Evolutionary conservation across 2,113 vertebrate species (phyloP), one percentile per base, ranked within the genome.

Genomic region (Dromas ardeola): DNA sequence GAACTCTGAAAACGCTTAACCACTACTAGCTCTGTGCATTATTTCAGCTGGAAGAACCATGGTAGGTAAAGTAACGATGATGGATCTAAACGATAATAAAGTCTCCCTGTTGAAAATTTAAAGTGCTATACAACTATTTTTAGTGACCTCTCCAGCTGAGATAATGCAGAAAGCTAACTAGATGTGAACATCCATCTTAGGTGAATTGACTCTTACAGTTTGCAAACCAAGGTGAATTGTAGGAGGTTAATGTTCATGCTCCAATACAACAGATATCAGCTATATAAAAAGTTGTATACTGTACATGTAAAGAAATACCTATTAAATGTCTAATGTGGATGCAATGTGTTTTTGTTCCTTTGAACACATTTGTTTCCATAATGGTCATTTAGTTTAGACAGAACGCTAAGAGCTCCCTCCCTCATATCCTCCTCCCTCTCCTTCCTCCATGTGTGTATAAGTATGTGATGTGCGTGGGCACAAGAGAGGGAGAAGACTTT

Each of bases 51-150:
- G 87, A 93, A 94, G 94, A 97, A 58, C 94, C 53, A 4, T 52
- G 93, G 76, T 90, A 74, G 88, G 93, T 88, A 97, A 96, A 96
- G 93, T 69, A 97, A 81, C 9, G 32, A 93, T 55, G 88, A 96
- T 95, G 93, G 90, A 96, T 84, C 96, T 97, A 97, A 98, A 96
- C 17, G 96, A 90, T 96, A 93, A 94, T 96, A 97, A 96, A 97
- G 66, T 82, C 92, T 95, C 91, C 76, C 73, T 93, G 92, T 96
- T 97, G 96, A 96, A 97, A 95, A 93, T 93, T 82, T 95, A 94
- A 96, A 97, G 91, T 94, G 94, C 96, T 93, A 85, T 59, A 81
- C 89, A 95, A 95, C 94, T 97, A 97, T 96, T 97, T 98, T 97
- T 97, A 97, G 94, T 95, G 97, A 90, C 93, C 87, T 97, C 91